Base-by-base conservation (phyloP, 2,797 vertebrate genomes). In the Acanthopagrus latus region DNA sequence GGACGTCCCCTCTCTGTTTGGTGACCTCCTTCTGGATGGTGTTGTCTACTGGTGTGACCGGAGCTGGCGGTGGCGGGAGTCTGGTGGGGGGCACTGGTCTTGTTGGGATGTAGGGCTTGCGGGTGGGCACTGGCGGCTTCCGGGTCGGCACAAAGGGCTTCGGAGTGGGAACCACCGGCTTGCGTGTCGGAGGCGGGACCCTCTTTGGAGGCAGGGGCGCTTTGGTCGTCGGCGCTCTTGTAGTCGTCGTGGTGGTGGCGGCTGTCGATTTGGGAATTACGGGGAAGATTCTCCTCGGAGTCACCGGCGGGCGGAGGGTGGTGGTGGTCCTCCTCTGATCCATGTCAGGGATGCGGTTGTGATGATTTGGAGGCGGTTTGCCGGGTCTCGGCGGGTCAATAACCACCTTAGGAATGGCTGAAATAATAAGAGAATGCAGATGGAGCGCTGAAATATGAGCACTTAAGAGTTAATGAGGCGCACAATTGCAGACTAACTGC, bases 1-100 rank as follows among this genome's bases (percentile, higher is more conserved):
- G 97, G 25, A 99, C 98, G 21, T 99, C 98, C 47, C 98, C 98
- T 91, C 98, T 95, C 76, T 97, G 97, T 89, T 98, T 99, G 92
- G 96, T 94, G 78, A 94, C 95, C 33, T 98, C 96, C 64, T 94
- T 94, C 80, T 96, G 95, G 84, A 98, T 97, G 85, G 92, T 96
- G 94, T 98, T 99, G 93, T 98, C 96, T 47, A 95, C 93, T 0
- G 96, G 89, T 27, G 93, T 84, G 78, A 82, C 92, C 0, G 84
- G 59, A 13, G 57, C 84, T 11, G 74, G 83, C 4, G 68, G 9
- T 43, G 43, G 58, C 1, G 50, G 76, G 23, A 0, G 78, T 63
- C 76, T 84, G 74, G 92, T 92, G 44, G 92, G 90, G 64, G 60
- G 20, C 6, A 50, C 76, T 3, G 85, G 85, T 29, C 23, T 88